Conservation (phyloP, 2,113 vertebrate genomes). For the Phylloscopus trochiloides region DNA sequence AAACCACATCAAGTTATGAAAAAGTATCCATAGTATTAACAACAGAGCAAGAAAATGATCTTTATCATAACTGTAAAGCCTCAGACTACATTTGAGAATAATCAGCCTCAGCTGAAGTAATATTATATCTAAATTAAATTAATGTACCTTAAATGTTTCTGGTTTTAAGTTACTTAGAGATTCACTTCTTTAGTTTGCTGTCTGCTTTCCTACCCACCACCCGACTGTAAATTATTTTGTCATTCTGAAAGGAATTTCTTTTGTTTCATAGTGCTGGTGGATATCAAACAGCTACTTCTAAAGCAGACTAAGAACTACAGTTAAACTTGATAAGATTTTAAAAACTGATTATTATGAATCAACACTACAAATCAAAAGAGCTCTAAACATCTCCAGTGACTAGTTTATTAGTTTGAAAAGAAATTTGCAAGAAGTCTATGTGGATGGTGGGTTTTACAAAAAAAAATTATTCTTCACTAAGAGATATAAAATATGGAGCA, state of each 20-base stretch:
- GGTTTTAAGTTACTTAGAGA: not conserved
- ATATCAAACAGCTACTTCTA: not conserved
- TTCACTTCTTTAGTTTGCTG: not conserved
- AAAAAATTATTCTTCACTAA: not conserved
- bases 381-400: not conserved
- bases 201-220: not conserved
- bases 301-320: not conserved
- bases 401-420: not conserved
- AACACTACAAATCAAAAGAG: not conserved
- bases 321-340: not conserved
- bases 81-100: not conserved
- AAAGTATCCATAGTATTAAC: not conserved
- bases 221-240: not conserved
- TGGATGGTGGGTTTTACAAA: not conserved
- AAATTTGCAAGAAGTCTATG: not conserved
- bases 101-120: not conserved
- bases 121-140: not conserved
- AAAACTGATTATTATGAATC: not conserved
- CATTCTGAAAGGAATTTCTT: not conserved
- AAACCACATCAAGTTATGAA: not conserved
- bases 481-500: not conserved
- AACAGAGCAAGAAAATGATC: not conserved
- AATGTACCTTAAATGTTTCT: not conserved
- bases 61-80: not conserved
- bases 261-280: not conserved